A percentile compares a stretch with the other conserved stretches of the same genome.
These are phyloP conservation scores for Nomada fabriciana DNA, from an alignment of 2,888 invertebrate genomes.

Conservation along the genomic window DNA sequence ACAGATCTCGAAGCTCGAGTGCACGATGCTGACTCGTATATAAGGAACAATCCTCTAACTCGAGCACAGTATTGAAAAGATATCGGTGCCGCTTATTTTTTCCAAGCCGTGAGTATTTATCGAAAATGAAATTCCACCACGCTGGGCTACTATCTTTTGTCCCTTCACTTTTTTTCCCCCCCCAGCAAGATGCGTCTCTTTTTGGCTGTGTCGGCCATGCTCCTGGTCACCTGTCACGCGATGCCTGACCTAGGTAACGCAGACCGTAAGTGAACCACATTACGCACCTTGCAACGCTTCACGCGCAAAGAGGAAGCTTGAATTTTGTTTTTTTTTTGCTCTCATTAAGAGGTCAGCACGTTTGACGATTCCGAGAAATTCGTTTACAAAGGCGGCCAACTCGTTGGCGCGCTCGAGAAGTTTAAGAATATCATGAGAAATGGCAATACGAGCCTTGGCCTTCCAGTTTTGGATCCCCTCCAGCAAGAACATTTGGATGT, in stretches of 20 bases:
- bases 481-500: neutral
- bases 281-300: too few species aligned
- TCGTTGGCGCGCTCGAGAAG: constrained; percentile 59
- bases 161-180: neutral
- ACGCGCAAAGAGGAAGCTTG: too few species aligned
- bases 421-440: constrained; percentile 52
- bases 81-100: neutral
- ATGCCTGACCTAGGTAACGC: rapidly evolving
- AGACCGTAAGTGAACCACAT: constrained; percentile 8
- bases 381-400: neutral
- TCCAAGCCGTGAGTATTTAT: constrained; percentile 4
- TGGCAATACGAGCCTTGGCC: constrained; percentile 63
- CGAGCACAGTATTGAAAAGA: too few species aligned
- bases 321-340: neutral
- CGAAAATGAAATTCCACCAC: too few species aligned
- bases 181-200: constrained; percentile 30
- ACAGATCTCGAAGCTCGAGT: constrained; percentile 31
- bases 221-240: constrained; percentile 11
- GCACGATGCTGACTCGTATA: constrained; percentile 49
- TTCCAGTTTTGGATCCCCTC: constrained; percentile 76
- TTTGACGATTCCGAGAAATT: neutral
- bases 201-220: neutral
- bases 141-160: neutral
- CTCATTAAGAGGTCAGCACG: neutral
- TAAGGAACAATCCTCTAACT: constrained; percentile 9